Evolutionary conservation across 1,140 invertebrate genomes (phyloP).

Genomic region (Drosophila oshimai): DNA sequence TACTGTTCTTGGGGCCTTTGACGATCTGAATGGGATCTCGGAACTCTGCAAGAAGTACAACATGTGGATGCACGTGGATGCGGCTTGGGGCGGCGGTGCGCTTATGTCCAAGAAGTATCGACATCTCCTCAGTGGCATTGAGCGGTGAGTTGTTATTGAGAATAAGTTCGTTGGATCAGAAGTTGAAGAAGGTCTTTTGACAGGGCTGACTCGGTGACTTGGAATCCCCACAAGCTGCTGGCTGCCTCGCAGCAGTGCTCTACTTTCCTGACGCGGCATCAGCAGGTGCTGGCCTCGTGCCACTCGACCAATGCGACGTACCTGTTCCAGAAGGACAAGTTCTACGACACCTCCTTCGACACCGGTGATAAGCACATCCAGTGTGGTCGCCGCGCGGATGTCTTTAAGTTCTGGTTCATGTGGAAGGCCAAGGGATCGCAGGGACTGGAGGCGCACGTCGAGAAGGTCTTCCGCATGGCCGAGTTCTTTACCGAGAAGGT

Average conservation of each 20-base stretch:
- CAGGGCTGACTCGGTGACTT: constrained; percentile 98
- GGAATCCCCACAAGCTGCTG: constrained; percentile 99
- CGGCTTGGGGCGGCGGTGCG: constrained; percentile 96
- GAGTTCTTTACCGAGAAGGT: constrained; percentile 88
- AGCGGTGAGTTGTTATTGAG: constrained; percentile 84
- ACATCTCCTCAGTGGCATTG: constrained; percentile 90
- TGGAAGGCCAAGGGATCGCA: constrained; percentile 96
- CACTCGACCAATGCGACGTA: constrained; percentile 92
- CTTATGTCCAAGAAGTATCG: constrained; percentile 92
- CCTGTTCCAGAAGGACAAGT: constrained; percentile 98
- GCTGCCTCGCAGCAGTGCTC: constrained; percentile 98
- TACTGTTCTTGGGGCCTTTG: constrained; percentile 91
- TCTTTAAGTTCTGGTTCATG: constrained; percentile 98
- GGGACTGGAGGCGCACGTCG: constrained; percentile 91
- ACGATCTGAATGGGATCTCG: constrained; percentile 92
- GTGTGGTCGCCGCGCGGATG: constrained; percentile 95
- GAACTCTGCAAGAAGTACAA: constrained; percentile 91
- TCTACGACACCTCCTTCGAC: constrained; percentile 95
- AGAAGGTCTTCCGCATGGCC: constrained; percentile 90
- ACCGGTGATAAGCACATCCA: constrained; percentile 96
- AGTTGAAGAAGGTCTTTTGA: constrained; percentile 43
- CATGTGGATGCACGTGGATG: constrained; percentile 98
- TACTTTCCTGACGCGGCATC: constrained; percentile 90
- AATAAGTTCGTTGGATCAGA: no score
- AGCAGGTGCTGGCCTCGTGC: constrained; percentile 86